phyloP scores from a whole-genome alignment of 92 coral and sea anemone species.

The Pocillopora meandrina region DNA sequence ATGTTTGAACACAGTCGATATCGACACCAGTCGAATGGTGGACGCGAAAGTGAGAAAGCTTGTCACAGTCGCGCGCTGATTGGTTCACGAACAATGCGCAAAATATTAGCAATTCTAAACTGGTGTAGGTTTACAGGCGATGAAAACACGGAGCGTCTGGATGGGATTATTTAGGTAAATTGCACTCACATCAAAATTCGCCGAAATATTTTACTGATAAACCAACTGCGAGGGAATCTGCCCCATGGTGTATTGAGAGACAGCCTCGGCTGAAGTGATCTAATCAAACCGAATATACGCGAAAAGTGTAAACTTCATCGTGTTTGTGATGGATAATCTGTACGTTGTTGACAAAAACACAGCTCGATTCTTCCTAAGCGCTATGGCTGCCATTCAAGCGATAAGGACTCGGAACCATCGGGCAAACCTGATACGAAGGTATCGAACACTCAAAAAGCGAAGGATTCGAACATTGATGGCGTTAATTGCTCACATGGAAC shows the following conservation, averaged over 20 bases:
- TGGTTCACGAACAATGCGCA: constrained; percentile 24
- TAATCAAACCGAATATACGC: too few relatives aligned
- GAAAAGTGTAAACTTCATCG: too few relatives aligned
- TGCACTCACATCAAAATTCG: constrained; percentile 11
- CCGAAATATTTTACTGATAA: neutral
- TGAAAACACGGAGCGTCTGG: neutral
- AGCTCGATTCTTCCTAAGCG: constrained; percentile 17
- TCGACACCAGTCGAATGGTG: constrained; percentile 19
- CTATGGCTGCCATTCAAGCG: constrained; percentile 30
- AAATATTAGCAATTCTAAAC: constrained; percentile 38
- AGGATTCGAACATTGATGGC: constrained; percentile 40
- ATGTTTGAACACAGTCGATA: constrained; percentile 45
- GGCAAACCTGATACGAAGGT: constrained; percentile 24
- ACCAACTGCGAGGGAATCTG: neutral
- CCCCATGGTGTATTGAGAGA: neutral
- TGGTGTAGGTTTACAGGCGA: constrained; percentile 29
- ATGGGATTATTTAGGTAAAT: neutral
- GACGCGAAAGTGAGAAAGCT: constrained; percentile 31
- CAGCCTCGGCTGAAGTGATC: too few relatives aligned
- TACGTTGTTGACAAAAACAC: neutral
- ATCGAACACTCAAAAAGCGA: constrained; percentile 32
- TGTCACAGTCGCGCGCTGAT: constrained; percentile 28
- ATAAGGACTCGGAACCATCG: constrained; percentile 4
- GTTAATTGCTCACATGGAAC: constrained; percentile 16
- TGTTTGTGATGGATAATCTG: constrained; percentile 1